Percentiles rank a stretch among this genome's conserved stretches.
These are phyloP conservation scores for Metellina segmentata DNA, from an alignment of 2,888 invertebrate species.

Conservation along the genomic window DNA sequence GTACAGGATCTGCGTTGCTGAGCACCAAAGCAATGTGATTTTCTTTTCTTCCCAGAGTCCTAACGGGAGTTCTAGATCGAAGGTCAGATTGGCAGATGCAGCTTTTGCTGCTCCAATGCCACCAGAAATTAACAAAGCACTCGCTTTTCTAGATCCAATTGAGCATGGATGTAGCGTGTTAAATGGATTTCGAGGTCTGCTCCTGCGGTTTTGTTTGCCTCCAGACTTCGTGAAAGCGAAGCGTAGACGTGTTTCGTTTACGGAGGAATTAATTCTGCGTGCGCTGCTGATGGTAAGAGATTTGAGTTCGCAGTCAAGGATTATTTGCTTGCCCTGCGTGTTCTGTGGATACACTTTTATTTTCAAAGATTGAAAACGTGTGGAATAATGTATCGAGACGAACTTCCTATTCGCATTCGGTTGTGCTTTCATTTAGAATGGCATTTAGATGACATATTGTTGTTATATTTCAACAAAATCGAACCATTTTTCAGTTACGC, in stretches of 20 bases:
- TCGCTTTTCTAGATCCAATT: neutral
- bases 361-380: too few relatives aligned
- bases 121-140: neutral
- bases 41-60: too few relatives aligned
- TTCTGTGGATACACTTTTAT: too few relatives aligned
- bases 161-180: neutral
- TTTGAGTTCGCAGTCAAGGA: neutral
- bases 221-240: neutral
- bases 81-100: conserved; percentile 8
- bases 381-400: too few relatives aligned
- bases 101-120: neutral
- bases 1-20: neutral
- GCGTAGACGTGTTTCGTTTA: neutral
- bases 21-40: neutral
- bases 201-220: neutral
- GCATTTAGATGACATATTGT: too few relatives aligned
- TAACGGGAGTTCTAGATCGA: conserved; percentile 8
- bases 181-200: neutral
- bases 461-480: too few relatives aligned
- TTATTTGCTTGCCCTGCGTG: neutral
- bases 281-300: neutral
- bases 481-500: too few relatives aligned
- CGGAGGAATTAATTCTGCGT: neutral
- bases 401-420: too few relatives aligned
- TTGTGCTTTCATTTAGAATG: too few relatives aligned